Percentiles rank a stretch among this genome's conserved stretches.
These are phyloP conservation scores for Echinops telfairi DNA, from an alignment of 2,113 vertebrate genomes.

Conservation along the genomic window DNA sequence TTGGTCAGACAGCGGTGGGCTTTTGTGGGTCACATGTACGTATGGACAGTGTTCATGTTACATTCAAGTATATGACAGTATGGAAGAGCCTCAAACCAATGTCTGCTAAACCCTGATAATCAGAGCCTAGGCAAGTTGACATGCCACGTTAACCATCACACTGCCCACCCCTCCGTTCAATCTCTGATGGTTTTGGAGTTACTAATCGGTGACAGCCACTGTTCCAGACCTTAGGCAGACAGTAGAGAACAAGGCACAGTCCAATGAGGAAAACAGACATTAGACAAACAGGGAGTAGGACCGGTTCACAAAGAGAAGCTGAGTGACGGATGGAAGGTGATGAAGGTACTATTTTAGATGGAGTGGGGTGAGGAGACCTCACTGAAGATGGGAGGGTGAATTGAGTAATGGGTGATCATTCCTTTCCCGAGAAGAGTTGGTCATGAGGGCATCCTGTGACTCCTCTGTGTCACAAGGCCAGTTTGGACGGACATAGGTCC, in stretches of 20 bases:
- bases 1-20: no score
- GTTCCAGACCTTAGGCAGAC: neutral
- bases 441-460: rapidly evolving
- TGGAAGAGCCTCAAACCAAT: neutral
- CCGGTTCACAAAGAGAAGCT: neutral
- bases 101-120: neutral
- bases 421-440: neutral
- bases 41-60: no score
- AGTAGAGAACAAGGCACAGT: neutral
- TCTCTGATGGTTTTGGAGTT: neutral
- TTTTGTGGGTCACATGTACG: no score
- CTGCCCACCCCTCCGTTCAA: neutral
- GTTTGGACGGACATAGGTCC: neutral
- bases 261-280: neutral
- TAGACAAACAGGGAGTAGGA: neutral
- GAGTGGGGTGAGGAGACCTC: neutral
- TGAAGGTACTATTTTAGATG: neutral
- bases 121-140: neutral
- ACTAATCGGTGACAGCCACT: neutral
- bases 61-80: neutral
- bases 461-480: neutral
- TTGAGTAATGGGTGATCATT: neutral
- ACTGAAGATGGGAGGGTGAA: no score
- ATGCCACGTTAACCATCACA: neutral
- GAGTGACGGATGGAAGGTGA: neutral